Percentiles rank a stretch among this genome's conserved stretches.
phyloP scores from a whole-genome alignment of 1,140 invertebrate genomes.

The roundworm (Caenorhabditis elegans) region DNA sequence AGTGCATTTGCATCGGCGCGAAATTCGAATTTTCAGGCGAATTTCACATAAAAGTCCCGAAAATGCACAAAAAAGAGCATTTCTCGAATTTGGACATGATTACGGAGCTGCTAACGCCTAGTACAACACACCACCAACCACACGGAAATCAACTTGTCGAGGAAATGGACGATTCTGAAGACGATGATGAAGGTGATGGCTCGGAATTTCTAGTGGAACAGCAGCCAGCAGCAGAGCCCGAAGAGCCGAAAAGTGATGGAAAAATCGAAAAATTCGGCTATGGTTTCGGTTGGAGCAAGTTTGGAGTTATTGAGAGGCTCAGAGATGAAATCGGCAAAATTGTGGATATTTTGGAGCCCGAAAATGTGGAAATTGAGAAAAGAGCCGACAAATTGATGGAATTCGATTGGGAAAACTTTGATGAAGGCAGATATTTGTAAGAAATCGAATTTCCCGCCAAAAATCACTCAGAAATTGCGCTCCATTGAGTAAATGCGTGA shows the following conservation, averaged over 20 bases:
- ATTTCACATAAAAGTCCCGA: constrained; percentile 33
- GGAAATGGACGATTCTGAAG: constrained; percentile 32
- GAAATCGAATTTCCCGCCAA: not conserved
- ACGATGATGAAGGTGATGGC: not conserved
- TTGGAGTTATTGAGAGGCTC: constrained; percentile 21
- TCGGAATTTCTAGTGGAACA: not conserved
- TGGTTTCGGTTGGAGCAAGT: constrained; percentile 42
- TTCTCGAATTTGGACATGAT: constrained; percentile 43
- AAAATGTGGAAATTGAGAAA: not conserved
- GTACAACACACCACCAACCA: not conserved
- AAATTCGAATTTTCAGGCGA: constrained; percentile 15
- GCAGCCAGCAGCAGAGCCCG: not conserved
- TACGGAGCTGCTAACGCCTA: constrained; percentile 17
- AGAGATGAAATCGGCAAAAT: constrained; percentile 27
- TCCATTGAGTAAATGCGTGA: no score
- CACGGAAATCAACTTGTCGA: constrained; percentile 6
- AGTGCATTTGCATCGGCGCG: no score
- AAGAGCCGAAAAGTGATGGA: not conserved
- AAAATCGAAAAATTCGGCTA: constrained; percentile 8
- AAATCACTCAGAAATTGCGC: not conserved
- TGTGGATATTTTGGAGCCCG: constrained; percentile 35
- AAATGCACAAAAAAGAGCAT: constrained; percentile 21
- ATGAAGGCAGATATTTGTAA: constrained; percentile 34
- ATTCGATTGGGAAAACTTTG: not conserved
- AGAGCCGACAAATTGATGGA: not conserved